phyloP scores from a whole-genome alignment of 2,797 vertebrate species.

The Gymnocypris eckloni region DNA sequence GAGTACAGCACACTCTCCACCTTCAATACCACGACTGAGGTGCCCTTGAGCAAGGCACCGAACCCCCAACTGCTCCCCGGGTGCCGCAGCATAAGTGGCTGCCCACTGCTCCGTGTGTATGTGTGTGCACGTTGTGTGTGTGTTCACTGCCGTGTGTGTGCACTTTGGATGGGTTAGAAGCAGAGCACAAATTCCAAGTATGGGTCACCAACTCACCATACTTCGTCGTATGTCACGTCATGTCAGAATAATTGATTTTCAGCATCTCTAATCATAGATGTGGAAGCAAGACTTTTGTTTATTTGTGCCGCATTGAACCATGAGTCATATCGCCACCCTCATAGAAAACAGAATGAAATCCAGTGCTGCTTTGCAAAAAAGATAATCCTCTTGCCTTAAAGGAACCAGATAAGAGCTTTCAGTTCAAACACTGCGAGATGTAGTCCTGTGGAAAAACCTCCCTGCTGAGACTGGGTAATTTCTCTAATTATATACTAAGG shows the following conservation, averaged over 20 bases:
- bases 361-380: not conserved
- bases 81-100: no score
- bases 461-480: conserved; percentile 24
- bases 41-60: no score
- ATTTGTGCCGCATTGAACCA: not conserved
- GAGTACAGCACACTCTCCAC: no score
- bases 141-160: no score
- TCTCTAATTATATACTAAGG: conserved; percentile 16
- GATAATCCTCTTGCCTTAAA: conserved; percentile 30
- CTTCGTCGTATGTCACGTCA: no score
- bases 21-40: no score
- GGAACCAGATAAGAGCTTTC: conserved; percentile 27
- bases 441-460: conserved; percentile 32
- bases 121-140: no score
- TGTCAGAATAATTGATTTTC: not conserved
- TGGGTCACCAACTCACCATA: no score
- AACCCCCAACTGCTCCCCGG: no score
- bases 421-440: conserved; percentile 30
- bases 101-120: no score
- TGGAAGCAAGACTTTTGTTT: not conserved
- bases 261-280: not conserved
- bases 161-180: no score
- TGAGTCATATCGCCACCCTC: conserved; percentile 16
- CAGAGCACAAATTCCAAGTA: no score
- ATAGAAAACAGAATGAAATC: conserved; percentile 17